Conservation (phyloP, 2,797 vertebrate species). For the Rallus crepitans region DNA sequence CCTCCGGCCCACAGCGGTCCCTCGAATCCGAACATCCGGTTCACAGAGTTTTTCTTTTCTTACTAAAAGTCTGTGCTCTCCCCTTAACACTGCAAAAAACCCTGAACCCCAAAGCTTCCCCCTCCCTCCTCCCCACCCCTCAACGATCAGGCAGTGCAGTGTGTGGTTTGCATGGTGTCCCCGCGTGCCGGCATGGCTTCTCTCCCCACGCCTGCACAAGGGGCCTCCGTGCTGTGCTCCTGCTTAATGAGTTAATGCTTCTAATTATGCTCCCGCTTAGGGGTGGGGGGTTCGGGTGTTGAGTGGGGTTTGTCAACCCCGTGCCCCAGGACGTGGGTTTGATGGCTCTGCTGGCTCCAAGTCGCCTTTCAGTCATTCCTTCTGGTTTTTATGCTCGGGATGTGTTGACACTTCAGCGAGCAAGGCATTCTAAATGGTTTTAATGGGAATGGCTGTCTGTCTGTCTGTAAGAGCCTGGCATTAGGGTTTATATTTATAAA, state of each 20-base stretch:
- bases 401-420: not conserved
- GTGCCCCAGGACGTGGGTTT: not conserved
- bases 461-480: not conserved
- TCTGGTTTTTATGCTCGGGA: not conserved
- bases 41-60: not conserved
- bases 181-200: rapidly evolving
- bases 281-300: rapidly evolving
- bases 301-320: not conserved
- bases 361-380: not conserved
- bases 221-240: not conserved
- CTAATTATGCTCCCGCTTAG: not conserved
- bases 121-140: not conserved
- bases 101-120: rapidly evolving
- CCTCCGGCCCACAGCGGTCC: not conserved
- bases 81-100: rapidly evolving
- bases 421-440: not conserved
- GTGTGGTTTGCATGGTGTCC: rapidly evolving
- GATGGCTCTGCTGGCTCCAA: not conserved
- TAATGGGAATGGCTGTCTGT: not conserved
- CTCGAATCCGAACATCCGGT: not conserved
- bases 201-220: rapidly evolving
- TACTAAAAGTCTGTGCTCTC: rapidly evolving
- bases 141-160: not conserved
- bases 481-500: not conserved
- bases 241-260: not conserved